phyloP scores from a whole-genome alignment of 2,797 vertebrate species.

The Cirrhinus molitorella region DNA sequence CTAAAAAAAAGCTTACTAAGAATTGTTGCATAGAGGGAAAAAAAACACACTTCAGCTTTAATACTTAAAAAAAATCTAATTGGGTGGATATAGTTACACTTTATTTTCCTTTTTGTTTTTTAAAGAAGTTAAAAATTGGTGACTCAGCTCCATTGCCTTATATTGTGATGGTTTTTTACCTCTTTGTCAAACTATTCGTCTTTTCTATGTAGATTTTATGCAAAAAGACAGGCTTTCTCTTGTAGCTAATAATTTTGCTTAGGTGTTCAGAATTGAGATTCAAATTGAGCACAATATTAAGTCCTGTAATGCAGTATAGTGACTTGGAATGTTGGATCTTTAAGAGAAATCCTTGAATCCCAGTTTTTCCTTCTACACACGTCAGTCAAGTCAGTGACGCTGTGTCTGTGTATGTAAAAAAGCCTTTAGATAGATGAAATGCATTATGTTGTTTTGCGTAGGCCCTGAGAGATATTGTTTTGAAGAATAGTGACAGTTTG shows the following conservation, averaged over 20 bases:
- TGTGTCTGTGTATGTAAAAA: constrained; percentile 40
- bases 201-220: constrained; percentile 57
- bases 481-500: constrained; percentile 7
- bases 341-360: constrained; percentile 21
- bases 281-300: constrained; percentile 44
- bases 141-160: constrained; percentile 67
- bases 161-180: constrained; percentile 33
- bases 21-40: neutral
- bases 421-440: constrained; percentile 14
- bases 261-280: constrained; percentile 36
- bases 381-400: constrained; percentile 5
- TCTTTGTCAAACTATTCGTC: constrained; percentile 41
- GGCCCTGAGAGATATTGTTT: constrained; percentile 10
- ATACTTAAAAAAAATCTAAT: neutral
- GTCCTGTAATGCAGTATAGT: constrained; percentile 40
- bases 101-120: constrained; percentile 17
- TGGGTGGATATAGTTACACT: neutral
- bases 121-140: constrained; percentile 31
- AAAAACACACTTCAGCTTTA: neutral
- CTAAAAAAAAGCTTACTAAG: neutral
- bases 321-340: constrained; percentile 32
- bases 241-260: constrained; percentile 44
- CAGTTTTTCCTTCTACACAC: constrained; percentile 30
- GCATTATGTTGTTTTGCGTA: constrained; percentile 20
- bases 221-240: constrained; percentile 48